Conservation (phyloP, 2,888 invertebrate species). For the Maniola hyperantus region DNA sequence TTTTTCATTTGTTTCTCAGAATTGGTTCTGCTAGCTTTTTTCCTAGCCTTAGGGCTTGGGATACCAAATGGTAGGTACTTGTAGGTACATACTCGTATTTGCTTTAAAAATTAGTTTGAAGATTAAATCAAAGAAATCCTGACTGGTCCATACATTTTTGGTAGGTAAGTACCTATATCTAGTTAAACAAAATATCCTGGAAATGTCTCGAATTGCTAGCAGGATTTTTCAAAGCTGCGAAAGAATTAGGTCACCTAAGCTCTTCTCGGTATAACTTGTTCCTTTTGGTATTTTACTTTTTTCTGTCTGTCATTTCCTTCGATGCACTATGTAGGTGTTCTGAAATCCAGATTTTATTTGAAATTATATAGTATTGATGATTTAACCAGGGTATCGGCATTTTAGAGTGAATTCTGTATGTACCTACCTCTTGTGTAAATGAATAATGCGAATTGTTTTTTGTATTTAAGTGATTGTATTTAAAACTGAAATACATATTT, state of each 20-base stretch:
- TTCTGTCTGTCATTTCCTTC: no score
- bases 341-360: not conserved
- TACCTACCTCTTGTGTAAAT: not conserved
- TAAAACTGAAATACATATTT: not conserved
- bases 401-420: no score
- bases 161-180: not conserved
- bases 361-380: not conserved
- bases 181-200: not conserved
- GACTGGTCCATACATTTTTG: not conserved
- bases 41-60: not conserved
- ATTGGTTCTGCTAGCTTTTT: no score
- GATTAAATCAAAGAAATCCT: not conserved
- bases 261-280: not conserved
- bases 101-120: not conserved
- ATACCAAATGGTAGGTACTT: not conserved
- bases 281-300: not conserved
- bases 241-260: not conserved
- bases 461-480: constrained; percentile 10
- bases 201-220: not conserved
- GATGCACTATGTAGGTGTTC: not conserved
- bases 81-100: not conserved
- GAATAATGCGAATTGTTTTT: not conserved
- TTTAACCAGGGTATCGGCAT: not conserved
- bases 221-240: not conserved
- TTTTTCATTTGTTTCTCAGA: no score